A percentile compares a stretch with the other conserved stretches of the same genome.
Conservation (phyloP, 2,888 invertebrate genomes). For the Silvanus unidentatus region DNA sequence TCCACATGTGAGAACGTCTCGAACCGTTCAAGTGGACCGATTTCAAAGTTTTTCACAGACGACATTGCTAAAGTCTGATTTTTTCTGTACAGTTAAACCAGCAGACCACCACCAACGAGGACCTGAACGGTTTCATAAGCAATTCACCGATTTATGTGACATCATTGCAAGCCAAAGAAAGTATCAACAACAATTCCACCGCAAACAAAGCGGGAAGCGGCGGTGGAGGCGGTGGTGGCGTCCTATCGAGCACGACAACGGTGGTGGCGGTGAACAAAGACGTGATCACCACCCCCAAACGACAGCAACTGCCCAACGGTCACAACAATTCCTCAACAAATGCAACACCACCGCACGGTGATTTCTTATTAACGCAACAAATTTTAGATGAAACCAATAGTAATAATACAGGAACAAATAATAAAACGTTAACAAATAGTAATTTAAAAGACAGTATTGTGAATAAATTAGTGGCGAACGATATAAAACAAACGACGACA, state of each 20-base stretch:
- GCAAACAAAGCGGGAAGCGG: conserved; percentile 28
- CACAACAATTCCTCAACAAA: conserved; percentile 9
- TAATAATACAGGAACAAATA: conserved; percentile 22
- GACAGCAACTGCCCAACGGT: conserved; percentile 24
- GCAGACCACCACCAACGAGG: conserved; percentile 52
- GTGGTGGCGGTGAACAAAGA: conserved; percentile 44
- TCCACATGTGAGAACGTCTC: too few relatives aligned
- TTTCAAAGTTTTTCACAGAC: too few relatives aligned
- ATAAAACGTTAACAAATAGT: conserved; percentile 15
- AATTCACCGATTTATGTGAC: conserved; percentile 80
- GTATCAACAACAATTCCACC: conserved; percentile 50
- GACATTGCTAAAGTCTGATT: too few relatives aligned
- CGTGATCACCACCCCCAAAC: conserved; percentile 31
- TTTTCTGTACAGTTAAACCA: conserved; percentile 65
- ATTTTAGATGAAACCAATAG: conserved; percentile 16
- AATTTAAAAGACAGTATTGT: conserved; percentile 8
- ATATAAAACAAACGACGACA: conserved; percentile 24
- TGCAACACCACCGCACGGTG: conserved; percentile 14
- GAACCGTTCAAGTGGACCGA: too few relatives aligned
- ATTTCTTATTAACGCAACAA: conserved; percentile 33
- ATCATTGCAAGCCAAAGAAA: conserved; percentile 57
- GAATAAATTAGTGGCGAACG: conserved; percentile 35
- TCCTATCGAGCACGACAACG: conserved; percentile 41
- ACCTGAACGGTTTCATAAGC: conserved; percentile 76
- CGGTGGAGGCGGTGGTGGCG: conserved; percentile 36